Percentiles rank a stretch among this genome's conserved stretches.
These are phyloP conservation scores for Melipona beecheii DNA, from an alignment of 2,888 invertebrate species.

Conservation along the genomic window DNA sequence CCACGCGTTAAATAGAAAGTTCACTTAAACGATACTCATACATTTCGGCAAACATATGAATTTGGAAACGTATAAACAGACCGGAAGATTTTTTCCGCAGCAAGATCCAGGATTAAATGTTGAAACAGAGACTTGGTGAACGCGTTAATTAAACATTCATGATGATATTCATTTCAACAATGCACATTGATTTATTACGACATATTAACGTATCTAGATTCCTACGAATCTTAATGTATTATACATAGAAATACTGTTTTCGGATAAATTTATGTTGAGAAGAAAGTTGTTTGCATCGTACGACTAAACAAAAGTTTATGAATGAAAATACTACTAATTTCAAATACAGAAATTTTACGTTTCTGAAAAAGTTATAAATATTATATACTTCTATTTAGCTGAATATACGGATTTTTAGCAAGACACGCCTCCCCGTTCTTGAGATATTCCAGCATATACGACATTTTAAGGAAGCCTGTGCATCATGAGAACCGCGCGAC, in stretches of 20 bases:
- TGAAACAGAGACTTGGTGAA: neutral
- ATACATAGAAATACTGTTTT: neutral
- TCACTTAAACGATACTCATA: conserved; percentile 21
- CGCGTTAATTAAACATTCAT: neutral
- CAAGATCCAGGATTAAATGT: conserved; percentile 11
- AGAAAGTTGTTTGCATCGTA: neutral
- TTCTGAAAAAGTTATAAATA: too few relatives aligned
- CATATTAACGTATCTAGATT: neutral
- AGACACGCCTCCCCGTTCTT: too few relatives aligned
- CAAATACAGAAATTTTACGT: too few relatives aligned
- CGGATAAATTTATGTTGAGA: neutral
- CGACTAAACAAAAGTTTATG: too few relatives aligned
- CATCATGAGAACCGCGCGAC: too few relatives aligned
- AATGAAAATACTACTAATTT: too few relatives aligned
- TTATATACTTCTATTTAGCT: too few relatives aligned
- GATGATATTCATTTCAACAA: neutral
- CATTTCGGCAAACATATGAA: conserved; percentile 5
- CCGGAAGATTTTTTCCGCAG: neutral
- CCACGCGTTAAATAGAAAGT: neutral
- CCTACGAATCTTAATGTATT: neutral
- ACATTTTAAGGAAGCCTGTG: too few relatives aligned
- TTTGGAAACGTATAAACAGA: neutral
- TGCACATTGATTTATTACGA: neutral
- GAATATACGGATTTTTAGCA: too few relatives aligned
- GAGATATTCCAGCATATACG: too few relatives aligned